Conservation (phyloP, 2,113 vertebrate genomes). For the Nothoprocta perdicaria region DNA sequence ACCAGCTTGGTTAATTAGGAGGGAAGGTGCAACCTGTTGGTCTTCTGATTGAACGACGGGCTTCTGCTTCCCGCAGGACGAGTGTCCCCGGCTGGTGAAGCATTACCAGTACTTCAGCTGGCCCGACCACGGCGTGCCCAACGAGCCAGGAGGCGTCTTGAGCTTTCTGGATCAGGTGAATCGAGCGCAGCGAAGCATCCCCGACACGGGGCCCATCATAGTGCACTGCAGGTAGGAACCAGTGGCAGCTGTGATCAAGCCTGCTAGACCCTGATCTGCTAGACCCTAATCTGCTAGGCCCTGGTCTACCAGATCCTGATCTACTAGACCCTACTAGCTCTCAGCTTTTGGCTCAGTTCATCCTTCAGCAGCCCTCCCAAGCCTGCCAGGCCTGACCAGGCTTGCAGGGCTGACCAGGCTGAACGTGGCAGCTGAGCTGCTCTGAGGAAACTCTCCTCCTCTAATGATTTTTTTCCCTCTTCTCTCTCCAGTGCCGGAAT, state of each 20-base stretch:
- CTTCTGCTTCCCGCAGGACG: conserved; percentile 69
- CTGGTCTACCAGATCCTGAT: too few species aligned
- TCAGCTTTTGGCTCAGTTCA: background rate
- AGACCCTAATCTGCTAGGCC: background rate
- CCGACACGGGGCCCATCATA: conserved; percentile 81
- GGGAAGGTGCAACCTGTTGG: background rate
- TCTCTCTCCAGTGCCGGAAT: conserved; percentile 82
- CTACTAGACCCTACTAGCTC: too few species aligned
- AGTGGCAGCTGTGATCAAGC: too few species aligned
- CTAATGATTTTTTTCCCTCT: background rate
- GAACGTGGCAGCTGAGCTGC: background rate
- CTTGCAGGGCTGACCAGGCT: too few species aligned
- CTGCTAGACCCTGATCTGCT: too few species aligned
- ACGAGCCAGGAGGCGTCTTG: conserved; percentile 85
- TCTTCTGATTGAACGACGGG: background rate
- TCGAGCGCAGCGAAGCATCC: conserved; percentile 79
- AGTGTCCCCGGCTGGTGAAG: conserved; percentile 79
- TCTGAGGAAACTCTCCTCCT: background rate
- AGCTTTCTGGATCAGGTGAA: conserved; percentile 89
- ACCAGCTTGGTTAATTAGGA: background rate
- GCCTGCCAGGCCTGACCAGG: background rate
- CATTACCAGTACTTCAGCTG: conserved; percentile 91
- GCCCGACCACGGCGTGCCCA: conserved; percentile 90
- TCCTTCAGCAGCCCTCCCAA: accelerated
- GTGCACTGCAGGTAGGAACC: conserved; percentile 85